Percentiles rank a stretch among this genome's conserved stretches.
These are phyloP conservation scores for Rhinogobio ventralis DNA, from an alignment of 2,797 vertebrate genomes.

Conservation along the genomic window DNA sequence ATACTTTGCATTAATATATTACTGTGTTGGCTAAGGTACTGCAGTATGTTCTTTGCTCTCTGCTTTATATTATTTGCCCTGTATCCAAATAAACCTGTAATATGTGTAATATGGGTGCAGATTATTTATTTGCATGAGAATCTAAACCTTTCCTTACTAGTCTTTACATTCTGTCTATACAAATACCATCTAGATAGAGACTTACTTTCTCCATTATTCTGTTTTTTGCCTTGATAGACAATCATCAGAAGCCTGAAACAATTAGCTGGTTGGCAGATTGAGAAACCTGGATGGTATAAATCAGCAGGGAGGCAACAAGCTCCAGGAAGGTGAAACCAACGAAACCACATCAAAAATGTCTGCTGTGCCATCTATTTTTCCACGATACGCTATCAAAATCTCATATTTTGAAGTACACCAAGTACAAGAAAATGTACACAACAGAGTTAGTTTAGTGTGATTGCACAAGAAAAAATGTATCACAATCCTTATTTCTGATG, in stretches of 20 bases:
- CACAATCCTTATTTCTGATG: neutral
- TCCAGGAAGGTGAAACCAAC: slow-evolving; percentile 63
- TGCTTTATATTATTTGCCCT: slow-evolving; percentile 9
- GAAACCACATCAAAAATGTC: slow-evolving; percentile 70
- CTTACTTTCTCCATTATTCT: neutral
- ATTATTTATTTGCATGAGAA: slow-evolving; percentile 11
- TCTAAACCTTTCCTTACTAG: neutral
- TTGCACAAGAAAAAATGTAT: neutral
- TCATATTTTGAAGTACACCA: neutral
- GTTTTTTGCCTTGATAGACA: neutral
- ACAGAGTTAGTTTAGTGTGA: neutral
- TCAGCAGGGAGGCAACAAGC: slow-evolving; percentile 65
- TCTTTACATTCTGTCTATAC: neutral
- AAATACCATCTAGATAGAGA: neutral
- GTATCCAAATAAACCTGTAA: slow-evolving; percentile 29
- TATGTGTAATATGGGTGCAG: neutral
- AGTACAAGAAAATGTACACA: neutral
- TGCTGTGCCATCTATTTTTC: slow-evolving; percentile 35
- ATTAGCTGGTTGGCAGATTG: slow-evolving; percentile 35
- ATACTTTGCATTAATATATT: slow-evolving; percentile 20
- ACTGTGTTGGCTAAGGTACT: slow-evolving; percentile 6
- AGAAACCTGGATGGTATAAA: slow-evolving; percentile 59
- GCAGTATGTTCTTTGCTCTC: neutral
- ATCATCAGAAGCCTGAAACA: neutral
- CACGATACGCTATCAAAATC: slow-evolving; percentile 26